Base-by-base conservation (phyloP, 1,140 invertebrate genomes). In the Listronotus oregonensis region DNA sequence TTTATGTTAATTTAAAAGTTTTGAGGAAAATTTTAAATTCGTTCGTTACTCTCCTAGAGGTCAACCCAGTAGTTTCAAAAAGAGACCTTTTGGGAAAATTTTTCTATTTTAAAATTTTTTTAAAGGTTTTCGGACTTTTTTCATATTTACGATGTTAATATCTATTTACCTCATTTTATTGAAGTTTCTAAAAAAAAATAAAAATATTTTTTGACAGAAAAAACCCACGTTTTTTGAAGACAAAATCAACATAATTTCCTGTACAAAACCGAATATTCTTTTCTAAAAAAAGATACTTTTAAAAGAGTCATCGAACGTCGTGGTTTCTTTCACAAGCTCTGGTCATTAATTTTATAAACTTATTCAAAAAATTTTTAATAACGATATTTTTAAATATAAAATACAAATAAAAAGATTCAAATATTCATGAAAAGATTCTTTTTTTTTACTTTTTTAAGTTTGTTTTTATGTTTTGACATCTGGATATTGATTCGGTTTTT, bases 21-120 rank as follows among this genome's bases (percentile, higher is more conserved):
- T 54, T 50, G 17, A 14, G n/a, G 27, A 6, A 32, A 44, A 40
- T 50, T 47, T 47, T 3, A 4, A 32, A 52, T 60, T 55, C 37
- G 59, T 51, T n/a, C 51, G 43, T n/a, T 55, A 18, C 47, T 64
- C 49, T 12, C 27, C 47, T 72, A 75, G 67, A 70, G 73, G 73
- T 73, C 73, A 75, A 69, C 66, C 64, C 27, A 34, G n/a, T 49
- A 37, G 14, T 71, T 69, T 66, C 64, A 51, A 65, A 46, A 64
- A 64, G 49, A 44, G 66, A 72, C 65, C 67, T 73, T 73, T 75
- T 70, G 69, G 74, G 71, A 55, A 70, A 61, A 70, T 64, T 70
- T 71, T 72, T 72, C 67, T 62, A 14, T 56, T 58, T 39, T 34
- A 58, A 57, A 17, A 49, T 50, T 42, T 46, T 64, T 34, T 15